Evolutionary conservation across 2,888 invertebrate genomes (phyloP).

Genomic region (Bugula neritina): DNA sequence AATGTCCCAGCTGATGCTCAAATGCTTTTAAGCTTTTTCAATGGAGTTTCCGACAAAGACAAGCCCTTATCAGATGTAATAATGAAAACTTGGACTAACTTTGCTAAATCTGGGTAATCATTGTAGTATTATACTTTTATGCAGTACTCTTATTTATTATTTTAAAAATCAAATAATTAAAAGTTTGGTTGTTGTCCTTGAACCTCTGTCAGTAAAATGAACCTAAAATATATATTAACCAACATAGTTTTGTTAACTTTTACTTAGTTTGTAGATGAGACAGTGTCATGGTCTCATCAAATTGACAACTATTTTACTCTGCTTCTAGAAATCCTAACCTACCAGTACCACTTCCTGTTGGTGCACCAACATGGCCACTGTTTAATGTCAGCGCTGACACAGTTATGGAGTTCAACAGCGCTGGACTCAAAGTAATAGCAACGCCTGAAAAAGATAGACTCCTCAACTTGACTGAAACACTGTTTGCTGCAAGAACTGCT

Average conservation of each 20-base stretch:
- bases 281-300: too few species aligned
- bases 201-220: too few species aligned
- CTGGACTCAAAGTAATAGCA: background rate
- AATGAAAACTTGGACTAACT: constrained; percentile 20
- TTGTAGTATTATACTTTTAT: too few species aligned
- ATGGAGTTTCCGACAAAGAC: background rate
- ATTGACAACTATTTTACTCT: too few species aligned
- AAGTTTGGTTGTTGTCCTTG: too few species aligned
- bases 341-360: background rate
- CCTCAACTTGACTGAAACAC: background rate
- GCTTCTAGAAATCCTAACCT: constrained; percentile 1
- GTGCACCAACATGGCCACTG: background rate
- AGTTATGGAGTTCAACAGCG: background rate
- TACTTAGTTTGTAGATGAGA: too few species aligned
- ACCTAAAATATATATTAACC: too few species aligned
- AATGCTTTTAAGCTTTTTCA: background rate
- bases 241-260: too few species aligned
- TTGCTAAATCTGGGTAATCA: constrained; percentile 23
- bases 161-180: too few species aligned
- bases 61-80: background rate
- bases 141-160: too few species aligned
- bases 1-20: background rate
- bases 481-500: background rate
- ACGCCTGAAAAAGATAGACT: constrained; percentile 23
- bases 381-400: background rate